phyloP scores from a whole-genome alignment of 2,888 invertebrate genomes.

The Trichogramma evanescens region DNA sequence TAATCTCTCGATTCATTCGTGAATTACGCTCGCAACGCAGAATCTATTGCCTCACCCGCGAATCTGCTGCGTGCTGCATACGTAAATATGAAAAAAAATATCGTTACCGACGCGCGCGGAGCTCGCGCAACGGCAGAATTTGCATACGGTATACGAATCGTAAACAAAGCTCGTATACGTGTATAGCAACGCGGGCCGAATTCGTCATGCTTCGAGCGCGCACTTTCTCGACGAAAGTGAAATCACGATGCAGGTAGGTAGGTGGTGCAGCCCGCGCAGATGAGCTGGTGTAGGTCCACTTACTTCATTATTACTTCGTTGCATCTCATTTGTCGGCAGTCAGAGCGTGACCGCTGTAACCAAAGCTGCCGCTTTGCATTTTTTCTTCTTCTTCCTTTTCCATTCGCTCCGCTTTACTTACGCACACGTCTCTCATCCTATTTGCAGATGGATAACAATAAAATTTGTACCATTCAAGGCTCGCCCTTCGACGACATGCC shows the following conservation, averaged over 20 bases:
- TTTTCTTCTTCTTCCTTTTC: too few relatives aligned
- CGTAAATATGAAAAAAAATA: too few relatives aligned
- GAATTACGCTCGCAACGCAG: too few relatives aligned
- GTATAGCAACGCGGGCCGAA: too few relatives aligned
- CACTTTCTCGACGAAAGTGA: slow-evolving; percentile 21
- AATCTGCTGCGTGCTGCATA: too few relatives aligned
- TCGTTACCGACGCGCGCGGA: too few relatives aligned
- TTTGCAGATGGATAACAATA: slow-evolving; percentile 67
- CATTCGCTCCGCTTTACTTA: too few relatives aligned
- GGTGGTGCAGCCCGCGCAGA: background rate
- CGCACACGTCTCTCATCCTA: background rate
- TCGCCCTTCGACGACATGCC: slow-evolving; percentile 80
- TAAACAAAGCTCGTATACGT: too few relatives aligned
- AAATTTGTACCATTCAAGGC: slow-evolving; percentile 72
- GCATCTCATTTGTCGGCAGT: slow-evolving; percentile 12
- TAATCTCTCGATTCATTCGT: background rate
- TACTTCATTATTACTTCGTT: background rate
- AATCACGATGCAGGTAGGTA: background rate
- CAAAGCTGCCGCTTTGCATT: background rate
- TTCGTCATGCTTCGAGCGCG: slow-evolving; percentile 13
- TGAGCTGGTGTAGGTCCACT: background rate
- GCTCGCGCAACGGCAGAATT: too few relatives aligned
- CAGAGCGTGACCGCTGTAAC: slow-evolving; percentile 12
- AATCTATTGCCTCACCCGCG: too few relatives aligned
- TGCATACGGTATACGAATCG: too few relatives aligned